Percentiles rank a stretch among this genome's conserved stretches.
Conservation (phyloP, 2,797 vertebrate genomes). For the Diplodus puntazzo region DNA sequence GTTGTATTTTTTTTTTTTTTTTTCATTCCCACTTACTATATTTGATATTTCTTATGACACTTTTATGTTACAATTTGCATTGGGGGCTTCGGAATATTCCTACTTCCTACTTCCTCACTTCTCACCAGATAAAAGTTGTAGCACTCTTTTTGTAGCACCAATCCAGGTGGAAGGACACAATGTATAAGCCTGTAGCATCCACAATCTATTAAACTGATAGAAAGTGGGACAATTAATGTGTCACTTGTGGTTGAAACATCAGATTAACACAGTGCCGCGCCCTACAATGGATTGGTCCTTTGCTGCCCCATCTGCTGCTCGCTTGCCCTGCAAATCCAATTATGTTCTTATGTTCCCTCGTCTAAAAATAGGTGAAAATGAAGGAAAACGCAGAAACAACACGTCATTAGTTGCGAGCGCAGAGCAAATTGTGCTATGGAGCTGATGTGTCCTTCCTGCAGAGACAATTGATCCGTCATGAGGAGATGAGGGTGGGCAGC, state of each 20-base stretch:
- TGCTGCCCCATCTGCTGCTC: constrained; percentile 78
- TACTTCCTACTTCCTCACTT: neutral
- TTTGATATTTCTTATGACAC: neutral
- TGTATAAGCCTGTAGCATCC: neutral
- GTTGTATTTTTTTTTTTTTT: no score
- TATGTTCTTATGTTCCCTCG: constrained; percentile 81
- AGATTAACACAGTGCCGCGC: constrained; percentile 73
- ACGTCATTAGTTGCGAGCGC: constrained; percentile 55
- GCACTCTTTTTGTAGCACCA: neutral
- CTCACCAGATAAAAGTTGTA: neutral
- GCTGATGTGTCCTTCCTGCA: constrained; percentile 52
- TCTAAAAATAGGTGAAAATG: constrained; percentile 85
- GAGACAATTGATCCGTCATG: constrained; percentile 39
- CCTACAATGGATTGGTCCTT: constrained; percentile 70
- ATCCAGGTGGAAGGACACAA: neutral
- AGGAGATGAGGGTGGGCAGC: constrained; percentile 30
- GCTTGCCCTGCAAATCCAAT: constrained; percentile 84
- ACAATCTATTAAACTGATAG: constrained; percentile 6
- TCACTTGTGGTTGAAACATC: constrained; percentile 64
- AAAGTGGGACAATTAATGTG: constrained; percentile 59
- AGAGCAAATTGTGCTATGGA: constrained; percentile 67
- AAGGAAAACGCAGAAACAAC: constrained; percentile 67
- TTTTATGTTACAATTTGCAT: neutral
- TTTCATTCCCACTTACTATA: neutral
- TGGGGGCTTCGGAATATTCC: no score